Base-by-base conservation (phyloP, 1,140 invertebrate genomes). In the Pogonognathellus flavescens region DNA sequence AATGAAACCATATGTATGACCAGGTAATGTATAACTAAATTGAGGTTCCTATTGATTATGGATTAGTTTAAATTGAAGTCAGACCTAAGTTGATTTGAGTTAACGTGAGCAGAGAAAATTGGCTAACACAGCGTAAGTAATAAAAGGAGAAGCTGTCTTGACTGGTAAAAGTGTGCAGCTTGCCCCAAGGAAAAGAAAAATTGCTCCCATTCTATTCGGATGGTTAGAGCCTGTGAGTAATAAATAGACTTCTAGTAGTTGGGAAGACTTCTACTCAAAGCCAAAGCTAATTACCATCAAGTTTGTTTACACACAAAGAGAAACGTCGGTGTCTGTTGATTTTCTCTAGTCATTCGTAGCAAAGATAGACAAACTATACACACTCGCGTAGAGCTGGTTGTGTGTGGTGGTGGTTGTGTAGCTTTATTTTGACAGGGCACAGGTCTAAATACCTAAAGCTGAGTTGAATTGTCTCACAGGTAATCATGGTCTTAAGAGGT, bases 261-360 rank as follows among this genome's bases (percentile, higher is more conserved):
- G 83, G 83, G 72, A n/a, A 41, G 70, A 70, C 55, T 84, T 84
- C 49, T 82, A 59, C 31, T 80, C 83, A 80, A 57, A 84, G 52
- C 50, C 83, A 80, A 57, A 84, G 52, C 50, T 84, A 84, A 84
- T 84, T 84, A 84, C 83, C 83, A 84, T 84, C 83, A 84, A 72
- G 50, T 84, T 84, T 84, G 83, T 84, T 84, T 84, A 84, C 59
- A 62, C 83, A 76, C 31, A 49, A 49, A 72, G 66, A 76, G 14
- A 50, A 50, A 18, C 5, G 41, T 7, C 80, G 83, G 55, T 50
- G 25, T 80, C 50, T 80, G 50, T 84, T 84, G 83, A 76, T 76
- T 76, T 76, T 76, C 62, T 22, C 20, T n/a, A 57, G 11, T 57
- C 53, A n/a, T n/a, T 57, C 53, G 53, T n/a, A 9, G 10, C 11